Evolutionary conservation across 37 sponge, comb jelly and placozoan species (phyloP), one percentile per base, ranked within the genome.

Genomic region (Axinella damicornis): DNA sequence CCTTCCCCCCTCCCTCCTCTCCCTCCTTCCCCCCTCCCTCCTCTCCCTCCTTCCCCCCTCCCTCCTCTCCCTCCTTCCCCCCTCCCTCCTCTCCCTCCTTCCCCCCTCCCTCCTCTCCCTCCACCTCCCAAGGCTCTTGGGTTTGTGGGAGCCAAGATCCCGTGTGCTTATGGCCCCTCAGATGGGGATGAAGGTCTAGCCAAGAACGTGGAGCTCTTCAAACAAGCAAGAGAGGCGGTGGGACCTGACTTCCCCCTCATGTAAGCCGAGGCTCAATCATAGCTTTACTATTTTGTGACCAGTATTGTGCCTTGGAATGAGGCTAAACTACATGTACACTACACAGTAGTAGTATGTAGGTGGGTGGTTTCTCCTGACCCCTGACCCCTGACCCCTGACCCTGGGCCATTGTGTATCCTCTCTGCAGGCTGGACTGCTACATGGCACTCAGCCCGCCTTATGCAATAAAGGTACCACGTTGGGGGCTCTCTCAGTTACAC

Each of bases 141-240:
- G 2, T 95, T 95, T 77, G 93, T 92, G 25, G 96, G 92, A 38
- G 92, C 96, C 79, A 95, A 95, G 88, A 89, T 95, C 6, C 90
- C 92, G 12, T 92, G 92, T 83, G 81, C 96, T 28, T 86, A 89
- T 77, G 96, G 96, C 14, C 96, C 96, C 21, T 37, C 83, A 33
- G 90, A 92, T 17, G 96, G 96, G 25, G 96, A 86, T 41, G 68
- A 71, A 27, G 96, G 96, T 6, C 73, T 95, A 57, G 71, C 34
- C 17, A 92, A 89, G 59, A 95, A 92, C 33, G 84, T 95, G 27
- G 87, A 95, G 28, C 4, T 82, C 22, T 92, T 95, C 87, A 77
- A 60, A 69, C 58, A 22, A 64, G 85, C 90, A n/a, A 74, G 96
- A 53, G 78, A 92, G 63, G 57, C 64, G 60, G 96, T 95, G 58